Base-by-base conservation (phyloP, 1,140 invertebrate genomes). In the Habropoda laboriosa region DNA sequence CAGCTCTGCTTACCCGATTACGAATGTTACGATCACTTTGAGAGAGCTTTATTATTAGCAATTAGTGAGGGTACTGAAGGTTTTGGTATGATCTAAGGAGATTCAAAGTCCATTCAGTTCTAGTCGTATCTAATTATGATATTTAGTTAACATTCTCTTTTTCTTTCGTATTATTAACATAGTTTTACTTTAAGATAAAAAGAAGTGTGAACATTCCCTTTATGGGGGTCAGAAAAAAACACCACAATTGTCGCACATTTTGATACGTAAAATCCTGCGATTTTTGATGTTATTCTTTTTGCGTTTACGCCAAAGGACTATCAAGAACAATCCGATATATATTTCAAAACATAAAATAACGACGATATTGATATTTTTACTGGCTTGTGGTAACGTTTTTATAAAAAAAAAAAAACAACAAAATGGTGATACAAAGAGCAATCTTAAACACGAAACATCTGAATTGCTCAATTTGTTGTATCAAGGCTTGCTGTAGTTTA, bases 41-140 rank as follows among this genome's bases (percentile, higher is more conserved):
- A 99, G 88, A 96, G 97, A 90, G 96, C 97, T 40, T 94, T 99
- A 57, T 94, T 98, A 38, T 93, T 98, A 88, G 97, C 98, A 77
- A 98, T 99, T 89, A 98, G 97, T 91, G 98, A 99, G 94, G 98
- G 98, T 60, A 97, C 96, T 35, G 98, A 99, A 94, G 98, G 98
- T 53, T 99, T 99, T 93, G 98, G 97, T 81, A 96, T 99, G 96
- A 96, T 97, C 83, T 97, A 94, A 95, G 27, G 16, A 12, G 16
- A 63, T 32, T 7, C 53, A 63, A 12, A 5, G 6, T 58, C 30
- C 45, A 49, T 47, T 78, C 45, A 72, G 40, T 68, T 86, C 67
- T 86, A 86, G 80, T 86, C 81, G 60, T 63, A 49, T 40, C 58
- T 58, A 60, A 40, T 24, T 35, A 16, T 79, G 40, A 42, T 47